phyloP scores from a whole-genome alignment of 1,140 invertebrate genomes.

The Portunus trituberculatus region DNA sequence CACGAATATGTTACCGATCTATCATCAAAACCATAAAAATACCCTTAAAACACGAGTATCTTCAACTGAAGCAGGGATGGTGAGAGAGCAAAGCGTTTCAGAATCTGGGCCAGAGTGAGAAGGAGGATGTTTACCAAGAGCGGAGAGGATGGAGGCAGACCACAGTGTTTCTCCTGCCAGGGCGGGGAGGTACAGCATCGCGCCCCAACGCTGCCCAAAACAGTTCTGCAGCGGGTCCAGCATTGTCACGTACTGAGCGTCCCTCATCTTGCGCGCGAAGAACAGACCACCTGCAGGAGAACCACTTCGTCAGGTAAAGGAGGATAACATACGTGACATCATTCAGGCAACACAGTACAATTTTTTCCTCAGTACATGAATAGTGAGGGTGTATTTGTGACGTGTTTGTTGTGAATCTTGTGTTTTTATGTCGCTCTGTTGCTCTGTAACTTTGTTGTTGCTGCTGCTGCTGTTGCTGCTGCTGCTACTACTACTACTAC shows the following conservation, averaged over 20 bases:
- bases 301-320: slow-evolving; percentile 46
- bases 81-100: no score
- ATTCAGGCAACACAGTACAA: background rate
- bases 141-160: slow-evolving; percentile 88
- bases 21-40: no score
- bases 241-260: slow-evolving; percentile 90
- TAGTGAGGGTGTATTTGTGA: background rate
- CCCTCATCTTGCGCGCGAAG: slow-evolving; percentile 89
- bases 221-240: slow-evolving; percentile 89
- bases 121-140: slow-evolving; percentile 83
- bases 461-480: background rate
- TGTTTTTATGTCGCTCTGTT: no score
- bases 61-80: no score
- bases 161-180: slow-evolving; percentile 90
- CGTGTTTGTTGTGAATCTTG: no score
- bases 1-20: no score
- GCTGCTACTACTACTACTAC: no score
- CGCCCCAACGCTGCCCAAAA: slow-evolving; percentile 88
- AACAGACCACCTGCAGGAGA: slow-evolving; percentile 84
- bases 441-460: background rate
- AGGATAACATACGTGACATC: background rate
- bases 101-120: no score
- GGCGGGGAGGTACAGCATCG: slow-evolving; percentile 88
- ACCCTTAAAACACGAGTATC: no score
- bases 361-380: background rate